Evolutionary conservation across 2,113 vertebrate species (phyloP), one percentile per base, ranked within the genome.

Genomic region (Glaucidium brasilianum): DNA sequence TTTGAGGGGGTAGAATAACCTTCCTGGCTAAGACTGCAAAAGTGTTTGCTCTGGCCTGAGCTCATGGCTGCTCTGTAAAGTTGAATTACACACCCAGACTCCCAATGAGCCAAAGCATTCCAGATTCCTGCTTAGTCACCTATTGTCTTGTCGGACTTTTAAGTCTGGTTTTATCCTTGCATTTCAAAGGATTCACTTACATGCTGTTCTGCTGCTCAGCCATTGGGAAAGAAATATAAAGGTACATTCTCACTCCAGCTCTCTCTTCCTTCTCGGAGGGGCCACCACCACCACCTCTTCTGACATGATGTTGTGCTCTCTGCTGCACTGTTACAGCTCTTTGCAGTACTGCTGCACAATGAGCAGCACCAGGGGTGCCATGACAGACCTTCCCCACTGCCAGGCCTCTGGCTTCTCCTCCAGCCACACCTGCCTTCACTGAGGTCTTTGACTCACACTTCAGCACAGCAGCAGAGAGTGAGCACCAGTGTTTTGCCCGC

Each of bases 281-380:
- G 21, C 64, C 17, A 26, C 37, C 3, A 26, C 37, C 3, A 1
- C 53, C 41, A 50, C 60, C 60, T 53, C 67, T 10, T 15, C 26
- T 39, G 66, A 26, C 7, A 5, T 0, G 35, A 29, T 35, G 25
- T 9, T 11, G 21, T 29, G 43, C 30, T 64, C 62, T 58, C 43
- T 76, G 34, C 34, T 1, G 1, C 10, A 2, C 14, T 18, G 12
- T 12, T 35, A 63, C 66, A 49, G 64, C 71, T 52, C 27, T 63
- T 2, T 5, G 47, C 3, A 1, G 29, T 45, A 2, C 32, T 19
- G 52, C 43, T 29, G 43, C 25, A 37, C 10, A 47, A 8, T 1
- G 2, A 63, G 16, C 35, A 16, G 59, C 66, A 15, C 27, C 0
- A 3, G 5, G 30, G 10, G 14, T 37, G 58, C 80, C 32, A 4